phyloP scores from a whole-genome alignment of 2,113 vertebrate genomes.

The Illadopsis cleaveri region DNA sequence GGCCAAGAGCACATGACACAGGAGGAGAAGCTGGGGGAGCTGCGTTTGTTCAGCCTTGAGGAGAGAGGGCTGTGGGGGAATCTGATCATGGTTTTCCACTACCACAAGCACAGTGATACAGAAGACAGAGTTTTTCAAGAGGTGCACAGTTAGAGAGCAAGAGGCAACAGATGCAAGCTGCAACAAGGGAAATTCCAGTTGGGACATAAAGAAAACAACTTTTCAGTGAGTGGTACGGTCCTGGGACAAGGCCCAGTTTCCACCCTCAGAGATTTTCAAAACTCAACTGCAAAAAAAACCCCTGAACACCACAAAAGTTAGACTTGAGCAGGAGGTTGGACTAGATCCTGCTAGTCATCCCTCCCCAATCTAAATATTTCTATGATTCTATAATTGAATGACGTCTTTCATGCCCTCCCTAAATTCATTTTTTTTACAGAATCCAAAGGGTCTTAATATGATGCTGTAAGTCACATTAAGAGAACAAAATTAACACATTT shows the following conservation, averaged over 20 bases:
- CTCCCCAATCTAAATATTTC: background rate
- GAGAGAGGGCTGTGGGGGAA: background rate
- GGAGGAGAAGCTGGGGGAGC: background rate
- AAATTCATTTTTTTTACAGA: background rate
- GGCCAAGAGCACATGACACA: background rate
- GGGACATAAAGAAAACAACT: constrained; percentile 6
- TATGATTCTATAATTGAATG: background rate
- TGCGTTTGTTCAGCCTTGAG: background rate
- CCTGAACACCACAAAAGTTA: background rate
- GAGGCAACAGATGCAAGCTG: background rate
- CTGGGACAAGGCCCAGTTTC: constrained; percentile 20
- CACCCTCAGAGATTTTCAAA: background rate
- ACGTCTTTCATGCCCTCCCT: background rate
- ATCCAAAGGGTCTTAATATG: background rate
- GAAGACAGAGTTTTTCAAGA: background rate
- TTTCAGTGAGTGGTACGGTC: background rate
- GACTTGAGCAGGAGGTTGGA: background rate
- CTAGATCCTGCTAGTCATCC: background rate
- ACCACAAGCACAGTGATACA: background rate
- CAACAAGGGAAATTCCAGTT: constrained; percentile 22
- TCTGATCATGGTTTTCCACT: background rate
- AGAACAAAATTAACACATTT: background rate
- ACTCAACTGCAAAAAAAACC: background rate
- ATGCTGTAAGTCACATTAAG: background rate
- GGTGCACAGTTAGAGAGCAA: background rate